These are phyloP conservation scores for Perca fluviatilis DNA, from an alignment of 2,113 vertebrate genomes.

Conservation along the genomic window DNA sequence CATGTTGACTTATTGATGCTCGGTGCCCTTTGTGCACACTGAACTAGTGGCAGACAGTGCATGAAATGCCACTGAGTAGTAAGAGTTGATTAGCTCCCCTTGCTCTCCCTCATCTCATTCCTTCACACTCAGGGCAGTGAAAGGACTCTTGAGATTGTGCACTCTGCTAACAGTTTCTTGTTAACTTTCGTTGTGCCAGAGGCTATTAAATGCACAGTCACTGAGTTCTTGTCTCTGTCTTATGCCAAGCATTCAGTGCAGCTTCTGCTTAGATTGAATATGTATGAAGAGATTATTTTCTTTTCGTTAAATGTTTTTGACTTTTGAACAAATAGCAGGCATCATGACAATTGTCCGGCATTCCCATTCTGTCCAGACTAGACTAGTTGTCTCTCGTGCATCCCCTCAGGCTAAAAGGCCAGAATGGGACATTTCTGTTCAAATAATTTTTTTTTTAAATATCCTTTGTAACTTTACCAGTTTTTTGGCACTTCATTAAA, in stretches of 20 bases:
- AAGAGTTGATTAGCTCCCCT: conserved; percentile 69
- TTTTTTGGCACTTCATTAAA: neutral
- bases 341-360: neutral
- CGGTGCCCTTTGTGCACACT: conserved; percentile 55
- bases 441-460: neutral
- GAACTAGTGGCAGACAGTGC: conserved; percentile 56
- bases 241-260: conserved; percentile 4
- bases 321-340: neutral
- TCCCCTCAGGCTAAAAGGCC: neutral
- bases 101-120: conserved; percentile 59
- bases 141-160: conserved; percentile 56
- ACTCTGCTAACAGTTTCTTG: conserved; percentile 53
- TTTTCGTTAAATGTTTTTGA: conserved; percentile 14
- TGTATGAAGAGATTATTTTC: neutral
- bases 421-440: too few species aligned
- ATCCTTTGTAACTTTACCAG: neutral
- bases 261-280: conserved; percentile 8
- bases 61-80: conserved; percentile 65
- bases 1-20: conserved; percentile 59
- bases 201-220: conserved; percentile 51
- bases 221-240: conserved; percentile 31
- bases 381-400: neutral
- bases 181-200: conserved; percentile 64
- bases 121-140: conserved; percentile 49
- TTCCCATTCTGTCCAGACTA: neutral